Evolutionary conservation across 1,140 invertebrate species (phyloP).

Genomic region (Drosophila funebris): DNA sequence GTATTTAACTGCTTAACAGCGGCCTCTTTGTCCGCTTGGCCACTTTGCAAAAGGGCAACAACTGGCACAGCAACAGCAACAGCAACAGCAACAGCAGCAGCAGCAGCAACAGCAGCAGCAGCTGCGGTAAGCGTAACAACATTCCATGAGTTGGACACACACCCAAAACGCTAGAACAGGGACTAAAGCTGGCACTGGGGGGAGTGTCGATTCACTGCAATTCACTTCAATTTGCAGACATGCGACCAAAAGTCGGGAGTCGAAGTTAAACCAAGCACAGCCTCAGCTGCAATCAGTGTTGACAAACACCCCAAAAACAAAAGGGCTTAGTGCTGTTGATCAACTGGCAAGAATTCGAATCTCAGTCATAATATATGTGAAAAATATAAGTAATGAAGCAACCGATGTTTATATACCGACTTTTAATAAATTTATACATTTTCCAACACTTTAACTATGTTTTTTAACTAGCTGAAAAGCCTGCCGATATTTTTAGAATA

Average conservation of each 20-base stretch:
- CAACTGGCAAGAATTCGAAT: too few species aligned
- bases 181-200: background rate
- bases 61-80: background rate
- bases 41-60: conserved; percentile 16
- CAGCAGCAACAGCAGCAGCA: background rate
- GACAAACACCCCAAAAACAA: conserved; percentile 5
- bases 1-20: conserved; percentile 30
- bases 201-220: background rate
- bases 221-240: conserved; percentile 8
- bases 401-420: too few species aligned
- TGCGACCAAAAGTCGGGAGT: background rate
- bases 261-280: background rate
- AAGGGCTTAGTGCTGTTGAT: too few species aligned
- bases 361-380: too few species aligned
- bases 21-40: conserved; percentile 1
- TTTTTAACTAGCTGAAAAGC: too few species aligned
- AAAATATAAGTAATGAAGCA: too few species aligned
- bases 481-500: too few species aligned
- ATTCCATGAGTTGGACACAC: conserved; percentile 3
- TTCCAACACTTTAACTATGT: too few species aligned
- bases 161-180: conserved; percentile 16
- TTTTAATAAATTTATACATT: too few species aligned
- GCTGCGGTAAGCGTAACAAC: conserved; percentile 5
- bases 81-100: background rate
- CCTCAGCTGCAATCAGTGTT: conserved; percentile 1